Percentiles rank a stretch among this genome's conserved stretches.
These are phyloP conservation scores for Onychomys leucogaster DNA, from an alignment of 2,797 vertebrate species.

Conservation along the genomic window DNA sequence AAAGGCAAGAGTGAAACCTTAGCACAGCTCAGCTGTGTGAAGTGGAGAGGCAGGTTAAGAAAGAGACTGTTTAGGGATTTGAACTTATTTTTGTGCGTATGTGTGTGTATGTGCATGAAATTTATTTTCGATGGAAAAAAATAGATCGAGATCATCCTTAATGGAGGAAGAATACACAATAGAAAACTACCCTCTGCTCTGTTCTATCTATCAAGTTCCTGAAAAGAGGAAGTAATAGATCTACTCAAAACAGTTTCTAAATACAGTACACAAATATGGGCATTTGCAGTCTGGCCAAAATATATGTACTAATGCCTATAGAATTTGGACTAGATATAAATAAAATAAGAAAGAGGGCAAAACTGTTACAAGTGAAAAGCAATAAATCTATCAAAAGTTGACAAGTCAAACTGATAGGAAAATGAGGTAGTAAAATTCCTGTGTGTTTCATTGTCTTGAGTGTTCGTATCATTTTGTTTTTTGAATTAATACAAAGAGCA, in stretches of 20 bases:
- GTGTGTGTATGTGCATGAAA: too few species aligned
- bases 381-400: background rate
- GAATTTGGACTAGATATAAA: background rate
- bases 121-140: constrained; percentile 12
- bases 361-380: background rate
- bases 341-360: background rate
- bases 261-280: fast-evolving
- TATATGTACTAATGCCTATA: background rate
- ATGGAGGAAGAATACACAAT: background rate
- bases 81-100: too few species aligned
- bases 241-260: background rate
- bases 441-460: fast-evolving
- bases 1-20: background rate
- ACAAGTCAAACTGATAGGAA: background rate
- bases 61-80: too few species aligned
- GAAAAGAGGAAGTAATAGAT: background rate
- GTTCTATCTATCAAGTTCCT: background rate
- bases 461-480: background rate
- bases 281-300: background rate
- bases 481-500: background rate
- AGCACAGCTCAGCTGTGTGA: too few species aligned
- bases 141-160: background rate
- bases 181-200: background rate
- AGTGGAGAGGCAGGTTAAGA: background rate
- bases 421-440: background rate